Evolutionary conservation across 2,113 vertebrate species (phyloP), one percentile per base, ranked within the genome.

Genomic region (Actenoides hombroni): DNA sequence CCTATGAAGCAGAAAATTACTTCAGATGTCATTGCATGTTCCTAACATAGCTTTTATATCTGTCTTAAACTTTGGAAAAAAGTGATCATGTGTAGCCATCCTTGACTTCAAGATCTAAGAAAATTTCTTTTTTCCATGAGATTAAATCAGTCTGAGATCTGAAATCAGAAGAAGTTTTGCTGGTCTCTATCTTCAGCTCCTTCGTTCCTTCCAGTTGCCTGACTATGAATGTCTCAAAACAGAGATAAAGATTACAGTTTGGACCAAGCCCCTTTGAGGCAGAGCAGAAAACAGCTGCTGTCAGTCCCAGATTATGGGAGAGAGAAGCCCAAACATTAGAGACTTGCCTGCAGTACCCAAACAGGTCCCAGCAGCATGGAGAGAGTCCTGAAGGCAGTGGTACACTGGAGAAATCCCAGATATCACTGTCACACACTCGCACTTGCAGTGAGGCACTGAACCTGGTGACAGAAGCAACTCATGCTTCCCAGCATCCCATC

Each of bases 1-100:
- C 28, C 31, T 54, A 61, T 91, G 70, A 97, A 95, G 92, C 77
- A 77, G 76, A 74, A 92, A 97, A 93, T 96, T 91, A 57, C 48
- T 86, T 88, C 83, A 40, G 84, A 81, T 65, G 23, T 35, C 65
- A 61, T 53, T 20, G 2, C 28, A 15, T 60, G 37, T 59, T 80
- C 44, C 59, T 56, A 89, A 76, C 29, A 11, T 68, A 39, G 31
- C 35, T 69, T 92, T 83, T 69, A 29, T 53, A 81, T 53, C 69
- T 86, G n/a, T 67, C 54, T 88, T 65, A 83, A 88, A 88, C 19
- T 17, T 77, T 57, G 8, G 44, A 29, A 83, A 60, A 39, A 74
- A 49, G 49, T 42, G 46, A 9, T 59, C 40, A 18, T 5, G 13
- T 44, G 57, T 73, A 90, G 24, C 35, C 44, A 79, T 69, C 63